Conservation (phyloP, 2,113 vertebrate genomes). For the Synchiropus splendidus region DNA sequence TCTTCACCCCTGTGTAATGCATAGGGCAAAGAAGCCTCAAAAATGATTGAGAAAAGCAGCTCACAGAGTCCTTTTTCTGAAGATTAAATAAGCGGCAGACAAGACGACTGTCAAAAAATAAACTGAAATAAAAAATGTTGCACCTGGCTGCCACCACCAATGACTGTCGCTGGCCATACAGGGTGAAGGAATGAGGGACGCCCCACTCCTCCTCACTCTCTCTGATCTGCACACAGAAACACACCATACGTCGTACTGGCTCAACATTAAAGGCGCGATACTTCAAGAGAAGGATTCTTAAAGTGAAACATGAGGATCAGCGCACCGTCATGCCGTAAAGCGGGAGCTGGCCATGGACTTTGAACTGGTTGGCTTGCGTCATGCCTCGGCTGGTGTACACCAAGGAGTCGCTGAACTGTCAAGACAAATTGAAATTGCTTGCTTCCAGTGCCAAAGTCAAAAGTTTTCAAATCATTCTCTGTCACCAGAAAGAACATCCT, state of each 20-base stretch:
- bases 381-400: constrained; percentile 91
- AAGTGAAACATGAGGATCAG: neutral
- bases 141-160: constrained; percentile 92
- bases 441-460: neutral
- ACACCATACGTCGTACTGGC: neutral
- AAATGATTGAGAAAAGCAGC: no score
- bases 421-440: neutral
- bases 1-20: no score
- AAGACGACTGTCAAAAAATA: neutral
- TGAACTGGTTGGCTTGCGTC: constrained; percentile 88
- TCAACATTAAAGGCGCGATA: neutral
- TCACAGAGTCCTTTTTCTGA: no score
- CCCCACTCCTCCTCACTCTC: constrained; percentile 95
- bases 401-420: constrained; percentile 85
- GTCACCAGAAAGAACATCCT: constrained; percentile 97
- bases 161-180: constrained; percentile 83
- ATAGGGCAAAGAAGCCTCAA: no score
- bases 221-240: constrained; percentile 68
- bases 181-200: constrained; percentile 85
- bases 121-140: neutral
- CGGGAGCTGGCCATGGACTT: constrained; percentile 86
- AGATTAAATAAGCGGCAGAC: no score
- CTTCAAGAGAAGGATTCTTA: neutral
- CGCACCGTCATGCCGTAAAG: constrained; percentile 86
- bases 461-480: constrained; percentile 5